Conservation (phyloP, 2,797 vertebrate genomes). For the Sebastes nivosus region DNA sequence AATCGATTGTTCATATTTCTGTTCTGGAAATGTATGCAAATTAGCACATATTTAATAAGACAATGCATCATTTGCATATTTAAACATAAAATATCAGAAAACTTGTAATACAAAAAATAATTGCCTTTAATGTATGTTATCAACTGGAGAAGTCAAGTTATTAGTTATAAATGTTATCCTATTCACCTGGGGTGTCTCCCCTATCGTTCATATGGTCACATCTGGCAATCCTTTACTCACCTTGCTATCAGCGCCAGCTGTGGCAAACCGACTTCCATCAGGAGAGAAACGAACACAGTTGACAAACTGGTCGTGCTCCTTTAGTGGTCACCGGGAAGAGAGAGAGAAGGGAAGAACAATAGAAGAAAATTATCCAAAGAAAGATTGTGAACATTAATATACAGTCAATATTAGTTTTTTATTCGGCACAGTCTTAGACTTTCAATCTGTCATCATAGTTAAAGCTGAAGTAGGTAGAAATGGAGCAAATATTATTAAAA, state of each 20-base stretch:
- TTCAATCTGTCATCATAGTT: background rate
- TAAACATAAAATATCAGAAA: no score
- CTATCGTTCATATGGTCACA: background rate
- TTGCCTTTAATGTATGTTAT: no score
- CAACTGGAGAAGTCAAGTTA: no score
- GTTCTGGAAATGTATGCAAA: no score
- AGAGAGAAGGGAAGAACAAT: background rate
- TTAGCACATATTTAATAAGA: no score
- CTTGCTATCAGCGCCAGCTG: constrained; percentile 92
- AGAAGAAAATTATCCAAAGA: background rate
- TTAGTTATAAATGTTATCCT: no score
- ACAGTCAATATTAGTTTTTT: background rate
- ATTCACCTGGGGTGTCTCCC: no score
- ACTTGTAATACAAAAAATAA: no score
- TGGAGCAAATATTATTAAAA: no score
- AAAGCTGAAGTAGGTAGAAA: background rate
- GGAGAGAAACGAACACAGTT: constrained; percentile 96
- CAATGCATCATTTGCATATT: no score
- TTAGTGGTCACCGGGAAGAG: background rate
- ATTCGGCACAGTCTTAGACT: background rate
- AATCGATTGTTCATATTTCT: no score
- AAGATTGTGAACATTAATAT: background rate
- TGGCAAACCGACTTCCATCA: constrained; percentile 88
- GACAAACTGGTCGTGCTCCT: constrained; percentile 93
- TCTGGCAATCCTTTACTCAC: constrained; percentile 70